Percentiles rank a stretch among this genome's conserved stretches.
Evolutionary conservation across 1,140 invertebrate genomes (phyloP).

Genomic region (Hermetia illucens): DNA sequence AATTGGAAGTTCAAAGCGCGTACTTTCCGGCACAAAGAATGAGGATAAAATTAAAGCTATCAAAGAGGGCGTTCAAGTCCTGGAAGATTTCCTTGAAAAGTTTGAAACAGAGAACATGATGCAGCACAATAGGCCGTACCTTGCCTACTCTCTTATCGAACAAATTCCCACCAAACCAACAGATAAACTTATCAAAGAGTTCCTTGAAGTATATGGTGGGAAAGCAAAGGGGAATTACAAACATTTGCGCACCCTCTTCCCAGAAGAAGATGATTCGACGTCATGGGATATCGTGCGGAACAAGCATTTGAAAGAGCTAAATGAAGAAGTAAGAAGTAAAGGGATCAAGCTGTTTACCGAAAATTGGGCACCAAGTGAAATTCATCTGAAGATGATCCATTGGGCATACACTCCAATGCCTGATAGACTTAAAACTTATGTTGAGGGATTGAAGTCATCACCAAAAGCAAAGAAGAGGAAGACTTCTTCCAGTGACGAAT

Average conservation of each 20-base stretch:
- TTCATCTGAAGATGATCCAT: constrained; percentile 42
- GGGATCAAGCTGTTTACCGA: constrained; percentile 39
- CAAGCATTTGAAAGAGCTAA: constrained; percentile 35
- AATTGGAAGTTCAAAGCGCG: constrained; percentile 45
- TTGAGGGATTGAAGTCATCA: constrained; percentile 5
- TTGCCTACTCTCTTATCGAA: constrained; percentile 18
- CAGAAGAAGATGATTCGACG: constrained; percentile 34
- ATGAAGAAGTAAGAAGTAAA: constrained; percentile 36
- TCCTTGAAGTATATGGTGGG: constrained; percentile 22
- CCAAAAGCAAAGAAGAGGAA: constrained; percentile 10
- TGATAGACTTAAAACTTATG: constrained; percentile 31
- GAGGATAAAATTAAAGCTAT: constrained; percentile 51
- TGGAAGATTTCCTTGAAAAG: constrained; percentile 47
- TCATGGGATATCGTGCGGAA: constrained; percentile 50
- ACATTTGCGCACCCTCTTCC: constrained; percentile 40
- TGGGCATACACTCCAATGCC: constrained; percentile 49
- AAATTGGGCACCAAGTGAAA: constrained; percentile 38
- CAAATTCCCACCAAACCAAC: constrained; percentile 27
- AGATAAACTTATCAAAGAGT: constrained; percentile 20
- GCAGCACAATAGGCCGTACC: constrained; percentile 43
- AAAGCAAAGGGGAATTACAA: constrained; percentile 47
- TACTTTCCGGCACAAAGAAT: constrained; percentile 46
- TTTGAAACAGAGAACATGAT: constrained; percentile 43
- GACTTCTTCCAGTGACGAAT: too few species aligned
- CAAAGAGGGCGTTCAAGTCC: constrained; percentile 43